Conservation (phyloP, 2,797 vertebrate genomes). For the Anniella stebbinsi region DNA sequence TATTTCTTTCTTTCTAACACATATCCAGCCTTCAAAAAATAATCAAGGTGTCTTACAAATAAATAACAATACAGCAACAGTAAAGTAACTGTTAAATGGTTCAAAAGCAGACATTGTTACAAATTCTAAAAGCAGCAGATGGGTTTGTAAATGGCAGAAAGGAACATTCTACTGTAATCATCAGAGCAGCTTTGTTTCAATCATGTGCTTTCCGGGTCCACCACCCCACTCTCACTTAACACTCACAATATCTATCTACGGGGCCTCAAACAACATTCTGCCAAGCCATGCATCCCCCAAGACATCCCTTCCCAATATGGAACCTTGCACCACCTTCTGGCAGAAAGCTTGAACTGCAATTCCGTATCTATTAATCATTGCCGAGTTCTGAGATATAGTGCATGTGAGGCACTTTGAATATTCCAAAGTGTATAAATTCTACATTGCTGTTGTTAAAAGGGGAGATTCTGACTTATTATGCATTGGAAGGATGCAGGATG, state of each 20-base stretch:
- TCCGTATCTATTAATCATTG: background rate
- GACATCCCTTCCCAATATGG: background rate
- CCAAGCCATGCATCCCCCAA: background rate
- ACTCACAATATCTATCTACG: background rate
- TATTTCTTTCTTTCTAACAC: background rate
- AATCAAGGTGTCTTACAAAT: background rate
- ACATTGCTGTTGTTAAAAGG: background rate
- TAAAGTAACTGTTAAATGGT: background rate
- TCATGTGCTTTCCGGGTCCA: background rate
- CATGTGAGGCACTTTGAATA: background rate
- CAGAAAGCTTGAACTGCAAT: background rate
- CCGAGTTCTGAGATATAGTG: background rate
- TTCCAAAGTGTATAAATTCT: background rate
- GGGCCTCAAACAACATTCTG: background rate
- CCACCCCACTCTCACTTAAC: too few species aligned
- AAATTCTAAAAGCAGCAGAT: background rate
- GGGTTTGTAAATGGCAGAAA: background rate
- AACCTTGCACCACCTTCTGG: conserved; percentile 9
- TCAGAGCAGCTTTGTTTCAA: background rate
- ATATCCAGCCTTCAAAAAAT: background rate
- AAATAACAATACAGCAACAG: background rate
- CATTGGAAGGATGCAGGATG: background rate
- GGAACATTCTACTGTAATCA: background rate
- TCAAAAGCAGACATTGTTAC: background rate
- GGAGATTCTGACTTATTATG: background rate